These are phyloP conservation scores for Ectemnius lituratus DNA, from an alignment of 2,888 invertebrate species.

Conservation along the genomic window DNA sequence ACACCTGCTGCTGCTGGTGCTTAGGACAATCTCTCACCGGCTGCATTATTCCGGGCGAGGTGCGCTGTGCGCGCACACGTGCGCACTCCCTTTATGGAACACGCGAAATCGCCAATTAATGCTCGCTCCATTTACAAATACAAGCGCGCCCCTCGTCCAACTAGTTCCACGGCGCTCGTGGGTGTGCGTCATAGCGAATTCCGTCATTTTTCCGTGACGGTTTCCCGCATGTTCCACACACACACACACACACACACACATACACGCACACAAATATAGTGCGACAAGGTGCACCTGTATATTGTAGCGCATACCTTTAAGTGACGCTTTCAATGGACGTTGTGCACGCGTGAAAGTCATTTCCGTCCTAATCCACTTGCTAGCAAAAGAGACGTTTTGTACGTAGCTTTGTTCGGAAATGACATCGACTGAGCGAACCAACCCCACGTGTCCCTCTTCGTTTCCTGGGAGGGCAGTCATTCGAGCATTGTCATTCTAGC, in stretches of 20 bases:
- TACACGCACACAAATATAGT: too few relatives aligned
- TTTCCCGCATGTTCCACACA: neutral
- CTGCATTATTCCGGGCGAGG: neutral
- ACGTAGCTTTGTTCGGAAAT: too few relatives aligned
- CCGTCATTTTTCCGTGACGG: slow-evolving; percentile 43
- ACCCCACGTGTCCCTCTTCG: too few relatives aligned
- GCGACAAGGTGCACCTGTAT: slow-evolving; percentile 57
- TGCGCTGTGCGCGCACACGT: neutral
- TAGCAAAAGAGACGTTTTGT: too few relatives aligned
- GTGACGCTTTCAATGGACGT: too few relatives aligned
- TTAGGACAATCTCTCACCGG: neutral
- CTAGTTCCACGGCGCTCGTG: slow-evolving; percentile 44
- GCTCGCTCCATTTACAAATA: slow-evolving; percentile 44
- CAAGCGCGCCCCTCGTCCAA: slow-evolving; percentile 16
- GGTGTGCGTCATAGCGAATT: slow-evolving; percentile 55
- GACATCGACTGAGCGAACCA: too few relatives aligned
- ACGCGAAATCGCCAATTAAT: slow-evolving; percentile 35
- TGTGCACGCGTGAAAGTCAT: too few relatives aligned
- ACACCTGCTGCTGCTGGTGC: too few relatives aligned
- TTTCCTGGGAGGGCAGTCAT: too few relatives aligned
- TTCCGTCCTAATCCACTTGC: too few relatives aligned
- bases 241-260: too few relatives aligned
- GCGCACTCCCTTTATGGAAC: slow-evolving; percentile 13
- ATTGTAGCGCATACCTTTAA: slow-evolving; percentile 10
- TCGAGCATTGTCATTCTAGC: too few relatives aligned